A percentile compares a stretch with the other conserved stretches of the same genome.
Conservation (phyloP, 2,888 invertebrate genomes). For the Pollenia amentaria region DNA sequence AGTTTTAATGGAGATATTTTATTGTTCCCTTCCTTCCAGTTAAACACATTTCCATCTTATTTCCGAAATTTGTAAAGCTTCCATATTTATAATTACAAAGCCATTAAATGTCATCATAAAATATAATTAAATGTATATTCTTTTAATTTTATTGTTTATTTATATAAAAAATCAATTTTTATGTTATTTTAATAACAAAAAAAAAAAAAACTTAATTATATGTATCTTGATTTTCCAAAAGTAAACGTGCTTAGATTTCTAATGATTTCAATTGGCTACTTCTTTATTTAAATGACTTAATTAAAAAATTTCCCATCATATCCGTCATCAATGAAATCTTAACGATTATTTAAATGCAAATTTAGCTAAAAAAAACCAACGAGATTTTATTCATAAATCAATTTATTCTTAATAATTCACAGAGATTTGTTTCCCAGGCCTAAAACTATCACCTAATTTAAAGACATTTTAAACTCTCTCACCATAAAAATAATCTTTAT, state of each 20-base stretch:
- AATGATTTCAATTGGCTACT: neutral
- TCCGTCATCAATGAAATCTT: constrained; percentile 18
- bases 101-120: too few species aligned
- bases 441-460: constrained; percentile 45
- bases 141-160: too few species aligned
- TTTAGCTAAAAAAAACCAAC: constrained; percentile 1
- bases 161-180: too few species aligned
- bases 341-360: constrained; percentile 11
- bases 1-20: too few species aligned
- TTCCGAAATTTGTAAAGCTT: too few species aligned
- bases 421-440: constrained; percentile 49
- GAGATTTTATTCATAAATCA: constrained; percentile 53
- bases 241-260: neutral
- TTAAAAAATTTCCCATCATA: neutral
- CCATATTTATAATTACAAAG: too few species aligned
- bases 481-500: constrained; percentile 55
- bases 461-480: constrained; percentile 57
- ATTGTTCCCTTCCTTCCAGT: too few species aligned
- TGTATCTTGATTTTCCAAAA: too few species aligned
- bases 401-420: constrained; percentile 61
- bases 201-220: too few species aligned
- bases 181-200: too few species aligned
- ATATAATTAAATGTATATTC: too few species aligned
- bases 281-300: constrained; percentile 24
- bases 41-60: too few species aligned